Percentiles rank a stretch among this genome's conserved stretches.
Conservation (phyloP, 2,888 invertebrate species). For the Hedychridium roseum region DNA sequence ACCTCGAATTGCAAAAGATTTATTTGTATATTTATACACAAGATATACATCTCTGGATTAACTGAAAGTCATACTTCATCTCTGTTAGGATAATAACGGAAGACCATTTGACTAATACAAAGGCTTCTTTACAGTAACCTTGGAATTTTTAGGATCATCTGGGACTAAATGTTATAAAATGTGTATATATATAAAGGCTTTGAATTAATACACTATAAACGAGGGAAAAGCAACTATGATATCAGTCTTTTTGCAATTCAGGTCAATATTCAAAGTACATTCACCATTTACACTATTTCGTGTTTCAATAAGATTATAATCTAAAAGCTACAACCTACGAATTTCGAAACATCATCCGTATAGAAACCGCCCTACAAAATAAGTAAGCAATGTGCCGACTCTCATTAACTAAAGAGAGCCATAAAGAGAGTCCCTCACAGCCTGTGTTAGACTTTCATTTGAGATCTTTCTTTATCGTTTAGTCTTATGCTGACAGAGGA, state of each 20-base stretch:
- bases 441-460: slow-evolving; percentile 48
- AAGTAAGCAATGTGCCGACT: slow-evolving; percentile 45
- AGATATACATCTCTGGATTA: not conserved
- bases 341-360: slow-evolving; percentile 31
- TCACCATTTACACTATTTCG: slow-evolving; percentile 43
- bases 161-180: too few relatives aligned
- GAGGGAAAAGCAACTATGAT: slow-evolving; percentile 2
- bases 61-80: not conserved
- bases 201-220: slow-evolving; percentile 7
- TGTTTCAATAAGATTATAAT: slow-evolving; percentile 35
- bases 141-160: too few relatives aligned
- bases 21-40: slow-evolving; percentile 12
- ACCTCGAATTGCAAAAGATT: slow-evolving; percentile 29
- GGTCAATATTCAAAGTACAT: slow-evolving; percentile 37
- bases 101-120: too few relatives aligned
- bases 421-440: slow-evolving; percentile 48
- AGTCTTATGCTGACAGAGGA: slow-evolving; percentile 35
- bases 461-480: slow-evolving; percentile 51
- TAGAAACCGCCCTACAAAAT: slow-evolving; percentile 45
- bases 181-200: too few relatives aligned
- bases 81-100: slow-evolving; percentile 2
- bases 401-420: slow-evolving; percentile 29
- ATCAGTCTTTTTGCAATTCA: slow-evolving; percentile 22
- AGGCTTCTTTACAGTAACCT: too few relatives aligned
- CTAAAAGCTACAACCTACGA: slow-evolving; percentile 33